Conservation (phyloP, 2,888 invertebrate species). For the Caenorhabditis drosophilae region DNA sequence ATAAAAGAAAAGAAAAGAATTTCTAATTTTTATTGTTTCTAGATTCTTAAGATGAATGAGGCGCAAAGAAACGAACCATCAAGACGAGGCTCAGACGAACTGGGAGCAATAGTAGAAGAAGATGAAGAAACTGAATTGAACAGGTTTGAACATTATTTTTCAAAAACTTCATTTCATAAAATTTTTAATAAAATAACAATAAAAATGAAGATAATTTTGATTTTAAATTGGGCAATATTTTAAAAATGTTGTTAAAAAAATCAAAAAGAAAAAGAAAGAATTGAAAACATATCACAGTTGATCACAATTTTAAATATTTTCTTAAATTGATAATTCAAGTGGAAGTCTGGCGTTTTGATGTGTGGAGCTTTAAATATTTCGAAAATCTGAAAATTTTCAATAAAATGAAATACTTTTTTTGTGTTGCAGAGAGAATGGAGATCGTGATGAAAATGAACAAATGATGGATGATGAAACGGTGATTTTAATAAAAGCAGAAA, state of each 20-base stretch:
- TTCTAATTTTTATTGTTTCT: too few relatives aligned
- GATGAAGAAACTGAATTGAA: slow-evolving; percentile 21
- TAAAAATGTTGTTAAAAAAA: neutral
- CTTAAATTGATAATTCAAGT: neutral
- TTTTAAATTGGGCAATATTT: neutral
- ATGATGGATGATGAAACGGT: too few relatives aligned
- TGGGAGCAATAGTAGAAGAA: slow-evolving; percentile 27
- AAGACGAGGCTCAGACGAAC: neutral
- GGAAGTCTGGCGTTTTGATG: too few relatives aligned
- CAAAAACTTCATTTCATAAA: neutral
- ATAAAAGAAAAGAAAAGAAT: too few relatives aligned
- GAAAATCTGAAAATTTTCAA: slow-evolving; percentile 6
- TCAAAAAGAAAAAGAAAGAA: too few relatives aligned
- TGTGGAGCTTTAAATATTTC: slow-evolving; percentile 6
- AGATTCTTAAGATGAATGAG: too few relatives aligned
- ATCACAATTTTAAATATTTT: too few relatives aligned
- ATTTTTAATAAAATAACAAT: neutral
- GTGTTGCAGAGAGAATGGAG: neutral
- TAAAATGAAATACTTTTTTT: neutral
- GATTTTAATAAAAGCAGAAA: too few relatives aligned
- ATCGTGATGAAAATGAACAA: neutral
- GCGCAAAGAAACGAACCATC: too few relatives aligned
- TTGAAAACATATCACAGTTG: too few relatives aligned
- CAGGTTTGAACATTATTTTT: slow-evolving; percentile 1
- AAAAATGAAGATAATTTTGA: neutral